These are phyloP conservation scores for Drosophila ochracea DNA, from an alignment of 2,888 invertebrate species.

Conservation along the genomic window DNA sequence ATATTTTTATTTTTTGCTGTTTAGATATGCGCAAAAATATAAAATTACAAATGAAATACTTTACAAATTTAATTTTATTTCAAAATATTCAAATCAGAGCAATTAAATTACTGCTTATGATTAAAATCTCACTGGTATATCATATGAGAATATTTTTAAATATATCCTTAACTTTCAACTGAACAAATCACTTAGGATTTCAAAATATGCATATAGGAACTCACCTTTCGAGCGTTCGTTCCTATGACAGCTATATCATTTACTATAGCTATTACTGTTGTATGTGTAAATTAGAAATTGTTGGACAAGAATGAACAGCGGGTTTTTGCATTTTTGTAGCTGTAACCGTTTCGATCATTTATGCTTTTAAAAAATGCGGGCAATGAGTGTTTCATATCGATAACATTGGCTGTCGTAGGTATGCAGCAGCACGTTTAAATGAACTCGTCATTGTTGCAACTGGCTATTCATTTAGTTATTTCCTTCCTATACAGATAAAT, in stretches of 20 bases:
- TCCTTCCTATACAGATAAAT: not conserved
- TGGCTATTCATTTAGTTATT: not conserved
- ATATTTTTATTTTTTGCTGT: not conserved
- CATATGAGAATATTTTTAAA: not conserved
- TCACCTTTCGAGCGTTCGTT: not conserved
- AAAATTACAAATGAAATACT: not conserved
- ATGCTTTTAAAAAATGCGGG: not conserved
- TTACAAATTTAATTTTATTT: not conserved
- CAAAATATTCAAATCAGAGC: not conserved
- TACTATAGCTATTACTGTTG: not conserved
- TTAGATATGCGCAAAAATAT: not conserved
- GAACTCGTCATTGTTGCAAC: not conserved
- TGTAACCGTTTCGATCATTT: not conserved
- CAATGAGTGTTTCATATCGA: not conserved
- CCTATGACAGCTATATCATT: not conserved
- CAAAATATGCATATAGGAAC: not conserved
- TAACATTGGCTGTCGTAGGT: not conserved
- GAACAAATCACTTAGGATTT: not conserved
- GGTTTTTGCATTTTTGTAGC: not conserved
- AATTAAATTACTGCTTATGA: not conserved
- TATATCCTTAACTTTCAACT: not conserved
- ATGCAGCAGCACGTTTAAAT: not conserved
- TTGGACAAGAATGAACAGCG: not conserved
- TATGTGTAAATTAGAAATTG: not conserved
- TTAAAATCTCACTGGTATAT: not conserved